A percentile compares a stretch with the other conserved stretches of the same genome.
Conservation (phyloP, 2,797 vertebrate genomes). For the Scleropages formosus region DNA sequence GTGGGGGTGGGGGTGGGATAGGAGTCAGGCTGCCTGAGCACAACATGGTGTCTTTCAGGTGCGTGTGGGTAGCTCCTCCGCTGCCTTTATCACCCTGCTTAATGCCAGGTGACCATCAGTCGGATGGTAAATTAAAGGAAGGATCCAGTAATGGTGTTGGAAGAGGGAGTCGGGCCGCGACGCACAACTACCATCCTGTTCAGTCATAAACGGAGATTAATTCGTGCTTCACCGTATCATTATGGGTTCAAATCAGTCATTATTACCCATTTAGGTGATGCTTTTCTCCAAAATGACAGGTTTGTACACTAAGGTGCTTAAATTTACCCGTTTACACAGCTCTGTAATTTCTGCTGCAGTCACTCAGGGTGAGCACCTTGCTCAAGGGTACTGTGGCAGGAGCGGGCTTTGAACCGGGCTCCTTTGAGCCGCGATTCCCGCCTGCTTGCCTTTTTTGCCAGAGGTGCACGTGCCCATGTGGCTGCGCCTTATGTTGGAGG, state of each 20-base stretch:
- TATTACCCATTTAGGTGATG: too few relatives aligned
- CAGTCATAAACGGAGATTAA: too few relatives aligned
- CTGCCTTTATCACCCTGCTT: background rate
- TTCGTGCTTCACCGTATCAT: too few relatives aligned
- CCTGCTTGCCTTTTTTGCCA: slow-evolving; percentile 4
- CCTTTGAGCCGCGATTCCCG: background rate
- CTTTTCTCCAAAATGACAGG: too few relatives aligned
- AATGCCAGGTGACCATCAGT: background rate
- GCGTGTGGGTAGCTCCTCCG: background rate
- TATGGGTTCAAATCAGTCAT: too few relatives aligned
- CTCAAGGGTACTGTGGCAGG: too few relatives aligned
- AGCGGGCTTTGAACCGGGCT: background rate
- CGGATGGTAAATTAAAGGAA: background rate
- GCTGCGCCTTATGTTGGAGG: background rate
- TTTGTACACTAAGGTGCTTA: too few relatives aligned
- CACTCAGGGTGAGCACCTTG: too few relatives aligned
- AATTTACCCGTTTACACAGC: too few relatives aligned
- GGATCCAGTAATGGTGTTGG: background rate
- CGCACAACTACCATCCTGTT: background rate
- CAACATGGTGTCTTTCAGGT: background rate
- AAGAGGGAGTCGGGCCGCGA: background rate
- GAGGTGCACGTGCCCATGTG: slow-evolving; percentile 6
- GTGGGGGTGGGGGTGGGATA: background rate
- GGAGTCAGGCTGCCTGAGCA: background rate
- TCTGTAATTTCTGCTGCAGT: too few relatives aligned